Evolutionary conservation across 2,797 vertebrate species (phyloP), one percentile per base, ranked within the genome.

Genomic region (Melanotaenia boesemani): DNA sequence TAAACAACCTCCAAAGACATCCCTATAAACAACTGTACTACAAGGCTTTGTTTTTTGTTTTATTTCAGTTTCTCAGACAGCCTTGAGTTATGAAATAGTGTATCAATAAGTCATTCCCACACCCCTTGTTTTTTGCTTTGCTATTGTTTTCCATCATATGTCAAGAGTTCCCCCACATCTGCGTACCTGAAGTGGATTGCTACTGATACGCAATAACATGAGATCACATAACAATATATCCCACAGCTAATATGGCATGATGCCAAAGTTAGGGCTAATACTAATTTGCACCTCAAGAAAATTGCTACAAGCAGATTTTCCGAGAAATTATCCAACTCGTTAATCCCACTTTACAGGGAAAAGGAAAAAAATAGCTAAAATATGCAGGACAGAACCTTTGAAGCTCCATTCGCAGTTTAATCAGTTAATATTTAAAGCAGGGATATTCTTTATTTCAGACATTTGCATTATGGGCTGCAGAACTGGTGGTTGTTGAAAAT

Each of bases 401-500:
- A 92, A 93, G 91, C 86, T 86, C 84, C 80, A 72, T 79, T 86
- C 69, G 60, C 89, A 89, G 81, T 92, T 91, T 84, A 91, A 92
- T 89, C 86, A 88, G 88, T 92, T 92, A 90, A 91, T 90, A 92
- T 94, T 91, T 92, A 91, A 92, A 93, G 89, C 83, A 75, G 79
- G 73, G 82, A 84, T 84, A 85, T 92, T 92, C 86, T 88, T 88
- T 83, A 87, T 74, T 86, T 77, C 83, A 88, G 77, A 77, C 74
- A 67, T 86, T 82, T 72, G 83, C 84, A 85, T 77, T 69, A 74
- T 67, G 68, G 73, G 61, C 70, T 79, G 68, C 79, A 76, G 60
- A 75, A 80, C 64, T 18, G 52, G 34, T 52, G 74, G 56, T 15
- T 60, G 50, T 32, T 76, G 67, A 11, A 50, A 22, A 50, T 50